Evolutionary conservation across 2,888 invertebrate genomes (phyloP), one percentile per base, ranked within the genome.

Genomic region (Branchellion lobata): DNA sequence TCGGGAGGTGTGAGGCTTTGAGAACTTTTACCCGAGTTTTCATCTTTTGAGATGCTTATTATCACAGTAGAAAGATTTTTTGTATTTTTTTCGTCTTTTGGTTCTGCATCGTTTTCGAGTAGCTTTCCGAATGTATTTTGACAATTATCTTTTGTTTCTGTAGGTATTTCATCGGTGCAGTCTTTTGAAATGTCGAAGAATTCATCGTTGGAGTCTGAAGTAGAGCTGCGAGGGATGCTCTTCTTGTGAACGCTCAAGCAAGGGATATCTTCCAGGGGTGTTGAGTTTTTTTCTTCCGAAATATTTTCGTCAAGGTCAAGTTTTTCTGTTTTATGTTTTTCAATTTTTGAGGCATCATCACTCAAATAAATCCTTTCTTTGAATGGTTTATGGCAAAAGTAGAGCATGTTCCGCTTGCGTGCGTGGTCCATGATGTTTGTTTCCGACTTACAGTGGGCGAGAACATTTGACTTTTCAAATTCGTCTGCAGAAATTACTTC

Each of bases 301-400:
- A 24, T 57, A 5, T 18, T 24, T 57, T 18, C 24, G 3, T 18
- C 61, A 57, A n/a, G n/a, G n/a, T n/a, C n/a, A n/a, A n/a, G n/a
- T n/a, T 24, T 24, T 57, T 57, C 61, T 14, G 24, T 57, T 18
- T 57, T 57, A 24, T 47, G 8, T 47, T 47, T 18, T 47, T 57
- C 61, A 57, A 57, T 8, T 14, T 5, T 5, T 5, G 14, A 40
- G 14, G 40, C 40, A 40, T 40, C 40, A 40, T 40, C 40, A 40
- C 8, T 40, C 8, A 5, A 8, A 8, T 40, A 8, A 40, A 14
- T n/a, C n/a, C n/a, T n/a, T n/a, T 57, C 61, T n/a, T 57, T 57
- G 61, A 57, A 57, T 5, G 61, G 61, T 57, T 57, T 57, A n/a
- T 57, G 61, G n/a, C 24, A 24, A n/a, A 57, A 57, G 61, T 57